phyloP scores from a whole-genome alignment of 2,888 invertebrate species.

The Drosophila suboccidentalis region DNA sequence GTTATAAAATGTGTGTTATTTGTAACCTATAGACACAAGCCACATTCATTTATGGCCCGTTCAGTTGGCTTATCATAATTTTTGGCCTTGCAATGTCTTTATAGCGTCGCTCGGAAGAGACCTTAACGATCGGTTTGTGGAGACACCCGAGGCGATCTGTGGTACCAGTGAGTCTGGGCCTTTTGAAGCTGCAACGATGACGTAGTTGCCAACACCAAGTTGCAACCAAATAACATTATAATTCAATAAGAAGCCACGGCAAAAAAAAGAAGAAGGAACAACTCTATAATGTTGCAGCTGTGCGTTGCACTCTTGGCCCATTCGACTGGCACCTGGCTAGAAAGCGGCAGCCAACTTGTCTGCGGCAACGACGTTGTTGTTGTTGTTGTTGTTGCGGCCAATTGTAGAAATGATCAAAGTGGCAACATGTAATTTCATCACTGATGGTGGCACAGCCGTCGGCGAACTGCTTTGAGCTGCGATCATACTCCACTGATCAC shows the following conservation, averaged over 20 bases:
- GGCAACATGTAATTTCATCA: conserved; percentile 74
- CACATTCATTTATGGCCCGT: conserved; percentile 10
- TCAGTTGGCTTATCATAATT: conserved; percentile 20
- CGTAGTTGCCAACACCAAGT: conserved; percentile 52
- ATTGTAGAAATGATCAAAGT: conserved; percentile 79
- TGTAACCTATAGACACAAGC: not conserved
- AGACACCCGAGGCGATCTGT: conserved; percentile 25
- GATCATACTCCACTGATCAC: conserved; percentile 28
- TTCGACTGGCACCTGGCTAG: conserved; percentile 41
- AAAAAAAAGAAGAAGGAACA: conserved; percentile 29
- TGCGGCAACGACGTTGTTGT: conserved; percentile 43
- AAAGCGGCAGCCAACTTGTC: conserved; percentile 73
- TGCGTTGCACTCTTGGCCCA: conserved; percentile 28
- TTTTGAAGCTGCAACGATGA: conserved; percentile 45
- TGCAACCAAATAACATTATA: conserved; percentile 70
- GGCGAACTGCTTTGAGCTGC: conserved; percentile 68
- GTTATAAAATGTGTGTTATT: not conserved
- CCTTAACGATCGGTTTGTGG: conserved; percentile 36
- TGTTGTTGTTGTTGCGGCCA: conserved; percentile 66
- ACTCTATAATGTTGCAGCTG: conserved; percentile 55
- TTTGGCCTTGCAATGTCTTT: conserved; percentile 58
- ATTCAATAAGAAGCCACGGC: conserved; percentile 69
- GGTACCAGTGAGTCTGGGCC: conserved; percentile 59
- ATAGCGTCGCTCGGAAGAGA: conserved; percentile 29
- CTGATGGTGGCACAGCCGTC: conserved; percentile 65